Evolutionary conservation across 2,888 invertebrate genomes (phyloP), one percentile per base, ranked within the genome.

Genomic region (Agrochola macilenta): DNA sequence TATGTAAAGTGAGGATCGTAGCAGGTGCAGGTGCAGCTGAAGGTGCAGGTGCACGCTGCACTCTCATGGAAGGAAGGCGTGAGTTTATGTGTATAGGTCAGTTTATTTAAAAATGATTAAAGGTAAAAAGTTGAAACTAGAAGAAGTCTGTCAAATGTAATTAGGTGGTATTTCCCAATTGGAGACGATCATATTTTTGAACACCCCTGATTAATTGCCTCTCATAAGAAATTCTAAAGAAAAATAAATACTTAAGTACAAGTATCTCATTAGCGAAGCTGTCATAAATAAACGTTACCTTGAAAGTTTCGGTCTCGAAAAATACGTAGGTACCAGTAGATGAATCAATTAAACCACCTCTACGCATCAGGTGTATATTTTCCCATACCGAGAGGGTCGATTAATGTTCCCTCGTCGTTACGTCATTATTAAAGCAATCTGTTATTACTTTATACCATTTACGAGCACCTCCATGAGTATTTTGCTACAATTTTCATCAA

Each of bases 311-410:
- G 5, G 30, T 20, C 30, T 66, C 43, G 30, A 65, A 61, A 84
- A 72, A 84, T 65, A 54, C 43, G 23, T 30, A 8, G 4, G 23
- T 54, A 35, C 17, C 46, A 46, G 57, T 49, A 70, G 23, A 81
- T 57, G 60, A 84, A 81, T 72, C 80, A 85, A 85, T 85, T 82
- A 69, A 82, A 65, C 26, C 58, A 54, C 26, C 35, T 57, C 57
- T 76, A 70, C 78, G 71, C 43, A 76, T 71, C 85, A 82, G 82
- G 86, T 82, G 86, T 69, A n/a, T 23, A 82, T 68, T 70, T 81
- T 82, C 85, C 64, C 82, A 82, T 69, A 60, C 49, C 30, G 49
- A 52, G 76, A 35, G 49, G 71, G 69, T 81, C 85, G 85, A 82
- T 82, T 85, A 85, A 82, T 76, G 57, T 80, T 84, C 54, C 23